phyloP scores from a whole-genome alignment of 2,797 vertebrate genomes.

The Myoxocephalus aenaeus region DNA sequence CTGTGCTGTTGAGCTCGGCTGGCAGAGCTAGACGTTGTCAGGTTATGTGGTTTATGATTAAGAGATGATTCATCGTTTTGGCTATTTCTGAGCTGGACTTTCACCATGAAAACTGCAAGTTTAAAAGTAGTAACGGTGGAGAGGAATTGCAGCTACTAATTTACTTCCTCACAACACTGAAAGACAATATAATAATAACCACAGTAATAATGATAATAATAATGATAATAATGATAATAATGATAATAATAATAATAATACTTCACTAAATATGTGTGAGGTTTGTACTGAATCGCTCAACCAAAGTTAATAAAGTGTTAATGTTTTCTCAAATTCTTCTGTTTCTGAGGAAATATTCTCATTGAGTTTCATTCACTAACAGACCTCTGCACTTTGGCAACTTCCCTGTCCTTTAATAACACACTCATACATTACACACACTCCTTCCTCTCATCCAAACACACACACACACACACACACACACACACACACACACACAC shows the following conservation, averaged over 20 bases:
- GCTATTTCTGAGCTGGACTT: conserved; percentile 56
- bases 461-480: conserved; percentile 18
- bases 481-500: conserved; percentile 71
- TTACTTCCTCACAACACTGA: background rate
- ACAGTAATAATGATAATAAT: background rate
- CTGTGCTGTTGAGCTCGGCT: conserved; percentile 10
- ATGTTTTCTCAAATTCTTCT: conserved; percentile 39
- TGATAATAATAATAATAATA: background rate
- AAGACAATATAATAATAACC: background rate
- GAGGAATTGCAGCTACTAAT: background rate
- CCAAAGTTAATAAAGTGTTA: conserved; percentile 44
- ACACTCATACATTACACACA: background rate
- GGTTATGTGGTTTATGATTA: conserved; percentile 68
- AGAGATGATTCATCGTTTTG: conserved; percentile 24
- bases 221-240: background rate
- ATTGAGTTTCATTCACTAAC: conserved; percentile 11
- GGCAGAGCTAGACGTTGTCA: background rate
- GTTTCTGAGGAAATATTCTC: conserved; percentile 11
- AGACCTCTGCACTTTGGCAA: background rate
- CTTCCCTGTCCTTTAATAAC: background rate
- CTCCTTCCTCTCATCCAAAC: background rate
- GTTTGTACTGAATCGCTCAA: background rate
- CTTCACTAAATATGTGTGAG: conserved; percentile 4
- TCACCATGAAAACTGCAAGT: conserved; percentile 45
- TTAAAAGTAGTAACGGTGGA: conserved; percentile 14